Evolutionary conservation across 1,140 invertebrate genomes (phyloP).

Genomic region (Pectinophora gossypiella): DNA sequence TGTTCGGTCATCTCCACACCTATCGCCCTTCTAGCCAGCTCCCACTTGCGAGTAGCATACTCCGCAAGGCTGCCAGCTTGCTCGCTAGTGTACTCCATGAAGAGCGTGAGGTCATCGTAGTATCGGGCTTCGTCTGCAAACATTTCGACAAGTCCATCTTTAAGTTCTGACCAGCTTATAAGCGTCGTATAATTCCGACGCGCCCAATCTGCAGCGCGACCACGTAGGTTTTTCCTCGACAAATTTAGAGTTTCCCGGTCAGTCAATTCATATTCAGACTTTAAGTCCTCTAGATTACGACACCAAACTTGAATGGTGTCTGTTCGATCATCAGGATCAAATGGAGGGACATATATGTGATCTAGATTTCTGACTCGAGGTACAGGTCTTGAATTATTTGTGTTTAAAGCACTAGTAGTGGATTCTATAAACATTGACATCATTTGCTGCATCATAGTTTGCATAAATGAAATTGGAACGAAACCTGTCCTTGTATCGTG

Average conservation of each 20-base stretch:
- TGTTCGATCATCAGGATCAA: background rate
- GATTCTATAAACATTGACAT: background rate
- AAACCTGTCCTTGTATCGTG: background rate
- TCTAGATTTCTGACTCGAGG: background rate
- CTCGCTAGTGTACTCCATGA: background rate
- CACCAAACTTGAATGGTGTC: constrained; percentile 1
- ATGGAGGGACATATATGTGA: background rate
- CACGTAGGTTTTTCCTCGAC: background rate
- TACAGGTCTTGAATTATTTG: background rate
- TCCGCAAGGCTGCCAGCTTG: background rate
- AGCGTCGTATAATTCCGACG: background rate
- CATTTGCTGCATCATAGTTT: background rate
- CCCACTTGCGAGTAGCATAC: no score
- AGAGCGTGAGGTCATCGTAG: background rate
- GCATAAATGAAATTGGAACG: background rate
- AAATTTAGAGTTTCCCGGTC: background rate
- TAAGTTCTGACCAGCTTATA: background rate
- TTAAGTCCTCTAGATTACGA: background rate
- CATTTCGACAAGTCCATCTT: background rate
- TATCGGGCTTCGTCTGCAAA: background rate
- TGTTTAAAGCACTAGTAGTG: background rate
- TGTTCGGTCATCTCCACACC: background rate
- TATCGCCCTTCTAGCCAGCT: no score
- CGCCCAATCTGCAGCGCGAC: background rate
- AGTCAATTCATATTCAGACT: background rate